Base-by-base conservation (phyloP, 1,140 invertebrate species). In the Vollenhovia emeryi region DNA sequence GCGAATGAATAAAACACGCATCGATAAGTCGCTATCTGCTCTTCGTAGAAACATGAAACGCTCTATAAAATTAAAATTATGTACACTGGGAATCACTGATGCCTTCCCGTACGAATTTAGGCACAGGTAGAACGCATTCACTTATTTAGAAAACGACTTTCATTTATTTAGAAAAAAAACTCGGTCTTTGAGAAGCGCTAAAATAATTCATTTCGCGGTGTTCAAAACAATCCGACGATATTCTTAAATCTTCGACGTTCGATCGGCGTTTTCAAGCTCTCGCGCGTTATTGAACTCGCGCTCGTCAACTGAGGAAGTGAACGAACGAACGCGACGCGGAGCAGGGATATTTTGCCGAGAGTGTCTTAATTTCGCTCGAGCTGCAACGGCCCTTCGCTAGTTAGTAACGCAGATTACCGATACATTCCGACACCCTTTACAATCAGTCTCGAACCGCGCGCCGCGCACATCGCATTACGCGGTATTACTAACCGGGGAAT, bases 401-500 rank as follows among this genome's bases (percentile, higher is more conserved):
- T 84, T 84, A 87, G 40, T 52, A 75, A 88, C 87, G 24, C 15
- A 66, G 69, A 79, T 85, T 85, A 48, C 50, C 86, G 57, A 87
- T 85, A 84, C 55, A 62, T 62, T 85, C 52, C 27, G 66, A 55
- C 80, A 85, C 62, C 75, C 84, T 78, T 89, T 82, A 86, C 87
- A 86, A 88, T 86, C 80, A 87, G 84, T 50, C 68, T 57, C 55
- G 71, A 27, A 75, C 21, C 71, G 84, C 73, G 75, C 80, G 62
- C 59, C 33, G 86, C 74, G 68, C 62, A 45, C 50, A 73, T 55
- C 48, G 87, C 76, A 82, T 89, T 89, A 88, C 76, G 76, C 71
- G 69, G 75, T 88, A 89, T 89, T 88, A 85, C 87, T 88, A 88
- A 89, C 87, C 74, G 69, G 87, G 87, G 84, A 89, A 86, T 71